Evolutionary conservation across 2,113 vertebrate species (phyloP).

Genomic region (Ahaetulla prasina): DNA sequence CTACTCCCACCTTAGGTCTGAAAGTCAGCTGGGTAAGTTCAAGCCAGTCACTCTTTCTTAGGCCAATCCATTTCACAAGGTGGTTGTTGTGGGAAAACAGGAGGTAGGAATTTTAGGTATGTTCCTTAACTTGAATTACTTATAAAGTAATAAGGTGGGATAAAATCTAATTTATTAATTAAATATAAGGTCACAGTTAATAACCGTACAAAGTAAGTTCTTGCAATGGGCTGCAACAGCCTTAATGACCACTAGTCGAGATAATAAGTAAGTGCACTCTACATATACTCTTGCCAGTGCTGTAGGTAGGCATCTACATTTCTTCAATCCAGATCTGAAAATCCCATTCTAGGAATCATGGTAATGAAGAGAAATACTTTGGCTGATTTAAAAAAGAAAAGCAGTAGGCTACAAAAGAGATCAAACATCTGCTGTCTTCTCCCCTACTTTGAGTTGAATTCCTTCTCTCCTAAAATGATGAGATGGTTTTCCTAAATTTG

Average conservation of each 20-base stretch:
- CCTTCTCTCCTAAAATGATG: not conserved
- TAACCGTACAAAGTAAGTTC: not conserved
- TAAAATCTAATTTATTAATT: not conserved
- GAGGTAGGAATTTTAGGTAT: not conserved
- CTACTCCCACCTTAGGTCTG: not conserved
- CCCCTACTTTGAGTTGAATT: not conserved
- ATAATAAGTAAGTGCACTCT: not conserved
- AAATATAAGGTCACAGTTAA: not conserved
- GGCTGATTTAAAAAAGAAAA: not conserved
- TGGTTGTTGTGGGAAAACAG: not conserved
- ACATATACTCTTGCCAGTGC: not conserved
- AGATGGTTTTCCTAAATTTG: not conserved
- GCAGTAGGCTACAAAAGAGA: not conserved
- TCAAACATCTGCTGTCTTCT: not conserved
- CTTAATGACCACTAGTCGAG: not conserved
- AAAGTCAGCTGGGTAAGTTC: not conserved
- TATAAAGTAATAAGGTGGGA: not conserved
- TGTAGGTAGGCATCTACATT: not conserved
- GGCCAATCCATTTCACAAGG: not conserved
- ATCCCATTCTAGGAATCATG: not conserved
- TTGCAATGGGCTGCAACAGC: not conserved
- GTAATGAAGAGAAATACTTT: not conserved
- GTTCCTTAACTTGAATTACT: not conserved
- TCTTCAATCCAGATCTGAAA: not conserved
- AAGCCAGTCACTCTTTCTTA: not conserved